Base-by-base conservation (phyloP, 2,888 invertebrate species). In the Escarpia spicata region DNA sequence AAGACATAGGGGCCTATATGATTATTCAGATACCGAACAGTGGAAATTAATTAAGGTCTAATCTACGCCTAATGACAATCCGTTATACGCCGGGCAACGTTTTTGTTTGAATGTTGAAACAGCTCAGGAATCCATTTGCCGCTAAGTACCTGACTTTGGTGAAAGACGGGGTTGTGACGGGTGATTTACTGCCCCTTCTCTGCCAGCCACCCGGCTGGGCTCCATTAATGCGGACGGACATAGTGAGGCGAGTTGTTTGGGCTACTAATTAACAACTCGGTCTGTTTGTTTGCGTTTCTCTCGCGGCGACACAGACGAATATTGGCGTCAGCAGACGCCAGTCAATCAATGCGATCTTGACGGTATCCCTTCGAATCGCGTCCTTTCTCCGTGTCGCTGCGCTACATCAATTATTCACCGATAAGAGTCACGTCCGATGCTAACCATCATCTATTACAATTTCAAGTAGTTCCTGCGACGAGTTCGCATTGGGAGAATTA, bases 181-280 rank as follows among this genome's bases (percentile, higher is more conserved):
- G 19, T 75, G 75, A 75, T 26, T 75, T 75, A 75, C 75, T 26
- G 75, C 60, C 60, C 75, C 75, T 75, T 75, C n/a, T 6, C 75
- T 26, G 75, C 26, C 75, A 26, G 75, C 26, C 75, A 26, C 26
- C 75, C 75, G 26, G 75, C 75, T 26, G 15, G n/a, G n/a, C 15
- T 26, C 75, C 19, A 75, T 75, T 26, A 75, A 4, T 4, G 75
- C n/a, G 75, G 26, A 52, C 75, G 75, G n/a, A 75, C 75, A 75
- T 26, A 26, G 75, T 6, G 26, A 19, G 6, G 19, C 19, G 75
- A 3, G 75, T 75, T 75, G 75, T 75, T 75, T 75, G 75, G 75
- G 26, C 75, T 26, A 75, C 75, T 75, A 75, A 75, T 75, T 75
- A 75, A 75, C 75, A 75, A 75, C 75, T 75, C 75, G 75, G 75